Conservation (phyloP, 2,888 invertebrate genomes). For the Muscina levida region DNA sequence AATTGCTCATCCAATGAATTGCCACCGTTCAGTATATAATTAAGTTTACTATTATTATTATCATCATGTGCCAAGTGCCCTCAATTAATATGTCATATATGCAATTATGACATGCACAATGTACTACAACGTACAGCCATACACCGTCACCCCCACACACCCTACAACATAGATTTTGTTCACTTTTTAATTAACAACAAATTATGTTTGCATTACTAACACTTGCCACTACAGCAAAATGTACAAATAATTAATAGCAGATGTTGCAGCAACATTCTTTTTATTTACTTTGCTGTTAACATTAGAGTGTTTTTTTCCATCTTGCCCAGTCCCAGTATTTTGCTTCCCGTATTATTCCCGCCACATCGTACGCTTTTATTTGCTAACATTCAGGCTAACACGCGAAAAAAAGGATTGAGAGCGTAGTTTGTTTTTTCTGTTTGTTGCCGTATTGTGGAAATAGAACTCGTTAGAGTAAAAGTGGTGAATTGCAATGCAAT, state of each 20-base stretch:
- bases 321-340: not conserved
- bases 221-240: slow-evolving; percentile 36
- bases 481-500: not conserved
- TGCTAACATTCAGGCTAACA: not conserved
- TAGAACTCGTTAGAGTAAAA: slow-evolving; percentile 16
- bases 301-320: slow-evolving; percentile 22
- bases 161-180: not conserved
- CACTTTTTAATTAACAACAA: slow-evolving; percentile 51
- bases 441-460: no score
- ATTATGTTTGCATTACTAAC: slow-evolving; percentile 52
- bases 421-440: no score
- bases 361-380: slow-evolving; percentile 6
- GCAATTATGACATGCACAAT: no score
- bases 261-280: slow-evolving; percentile 42
- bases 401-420: not conserved
- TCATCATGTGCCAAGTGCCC: slow-evolving; percentile 13
- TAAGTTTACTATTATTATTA: slow-evolving; percentile 3
- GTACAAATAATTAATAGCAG: slow-evolving; percentile 53
- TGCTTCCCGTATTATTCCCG: not conserved
- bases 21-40: not conserved
- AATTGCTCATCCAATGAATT: no score
- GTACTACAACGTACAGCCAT: no score
- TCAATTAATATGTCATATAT: slow-evolving; percentile 32
- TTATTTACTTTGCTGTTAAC: slow-evolving; percentile 13
- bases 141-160: not conserved